Base-by-base conservation (phyloP, 2,797 vertebrate species). In the Caiman crocodilus region DNA sequence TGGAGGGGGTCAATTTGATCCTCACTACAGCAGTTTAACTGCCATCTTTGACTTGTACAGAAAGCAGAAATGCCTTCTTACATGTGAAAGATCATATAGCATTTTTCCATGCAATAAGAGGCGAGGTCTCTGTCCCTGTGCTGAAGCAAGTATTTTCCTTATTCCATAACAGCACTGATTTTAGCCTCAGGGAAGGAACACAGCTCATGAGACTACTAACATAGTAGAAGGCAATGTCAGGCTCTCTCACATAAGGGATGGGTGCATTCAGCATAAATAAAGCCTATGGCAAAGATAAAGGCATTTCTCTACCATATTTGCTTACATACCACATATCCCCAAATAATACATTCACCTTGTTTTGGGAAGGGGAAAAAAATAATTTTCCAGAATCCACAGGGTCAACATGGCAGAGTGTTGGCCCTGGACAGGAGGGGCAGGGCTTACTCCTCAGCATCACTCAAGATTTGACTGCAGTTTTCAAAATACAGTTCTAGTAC, bases 1-100 rank as follows among this genome's bases (percentile, higher is more conserved):
- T 1, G 0, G 65, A 1, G 2, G 57, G 42, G 56, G 13, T 4
- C 4, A 55, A n/a, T 76, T 21, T 23, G 56, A 59, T 4, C n/a
- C 18, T 20, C 16, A 4, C 55, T 5, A 25, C 60, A 50, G 42
- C 35, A 1, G 50, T 1, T 8, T 5, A 50, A 65, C 80, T 4
- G 60, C 14, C 0, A 0, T 30, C 77, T 30, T 32, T 65, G 63
- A 63, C 57, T 25, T 1, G 1, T 0, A n/a, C n/a, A n/a, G n/a
- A n/a, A n/a, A n/a, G n/a, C n/a, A n/a, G n/a, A n/a, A n/a, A n/a
- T n/a, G n/a, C n/a, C n/a, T 28, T 65, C 83, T 84, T 0, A 0
- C 4, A 1, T 81, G 60, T 42, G 30, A 30, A 28, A 5, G 1
- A 26, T 9, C 71, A 14, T 17, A 1, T 1, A 0, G 56, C 28